These are phyloP conservation scores for Flexamia atlantica DNA, from an alignment of 2,888 invertebrate species.

Conservation along the genomic window DNA sequence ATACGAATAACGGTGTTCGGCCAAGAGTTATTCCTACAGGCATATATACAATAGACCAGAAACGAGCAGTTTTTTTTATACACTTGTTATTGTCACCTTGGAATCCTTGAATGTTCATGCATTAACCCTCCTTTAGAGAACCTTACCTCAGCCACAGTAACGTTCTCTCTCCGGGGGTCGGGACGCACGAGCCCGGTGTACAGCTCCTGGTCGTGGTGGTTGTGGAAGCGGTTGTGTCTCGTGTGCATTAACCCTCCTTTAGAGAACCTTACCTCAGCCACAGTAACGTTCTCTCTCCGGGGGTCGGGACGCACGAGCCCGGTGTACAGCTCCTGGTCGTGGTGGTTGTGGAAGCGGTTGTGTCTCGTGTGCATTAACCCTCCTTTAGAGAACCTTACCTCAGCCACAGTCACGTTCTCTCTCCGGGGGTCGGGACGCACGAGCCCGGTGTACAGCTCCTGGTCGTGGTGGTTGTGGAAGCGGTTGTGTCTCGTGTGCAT, in stretches of 20 bases:
- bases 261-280: slow-evolving; percentile 70
- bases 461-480: slow-evolving; percentile 92
- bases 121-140: no score
- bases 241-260: no score
- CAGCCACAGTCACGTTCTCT: slow-evolving; percentile 47
- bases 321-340: slow-evolving; percentile 92
- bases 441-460: slow-evolving; percentile 91
- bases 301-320: slow-evolving; percentile 87
- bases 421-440: slow-evolving; percentile 81
- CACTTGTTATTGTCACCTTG: no score
- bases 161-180: slow-evolving; percentile 72
- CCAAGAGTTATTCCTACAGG: no score
- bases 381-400: slow-evolving; percentile 76
- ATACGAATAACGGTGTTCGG: no score
- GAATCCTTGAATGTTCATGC: no score
- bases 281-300: slow-evolving; percentile 52
- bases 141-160: slow-evolving; percentile 49
- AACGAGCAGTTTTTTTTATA: no score
- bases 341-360: slow-evolving; percentile 93
- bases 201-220: slow-evolving; percentile 91
- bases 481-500: slow-evolving; percentile 91
- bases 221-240: slow-evolving; percentile 91
- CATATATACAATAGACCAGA: no score
- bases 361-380: slow-evolving; percentile 89
- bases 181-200: slow-evolving; percentile 94